Base-by-base conservation (phyloP, 2,888 invertebrate genomes). In the Agriopis leucophaearia region DNA sequence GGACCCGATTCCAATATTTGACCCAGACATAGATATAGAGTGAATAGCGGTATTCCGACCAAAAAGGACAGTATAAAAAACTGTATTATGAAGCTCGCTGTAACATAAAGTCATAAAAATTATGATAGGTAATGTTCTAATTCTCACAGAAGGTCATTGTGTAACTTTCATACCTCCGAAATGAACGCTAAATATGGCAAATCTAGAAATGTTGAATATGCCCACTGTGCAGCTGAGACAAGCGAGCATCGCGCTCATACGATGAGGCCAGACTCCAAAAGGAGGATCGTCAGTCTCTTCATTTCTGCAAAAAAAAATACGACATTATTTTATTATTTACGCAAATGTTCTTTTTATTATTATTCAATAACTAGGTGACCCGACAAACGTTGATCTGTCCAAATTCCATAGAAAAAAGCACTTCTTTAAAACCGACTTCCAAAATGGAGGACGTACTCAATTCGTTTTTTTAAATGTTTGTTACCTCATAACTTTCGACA, bases 71-170 rank as follows among this genome's bases (percentile, higher is more conserved):
- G 94, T 79, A 98, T 94, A 76, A 97, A 94, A 92, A 98, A 98
- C 93, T 98, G 98, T 81, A 98, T 94, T 80, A 98, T 96, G 90
- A 98, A 98, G 90, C 96, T 96, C 68, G 96, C 97, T 96, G 94
- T 51, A 95, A 95, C 78, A 76, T 76, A 76, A 77, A 71, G 71
- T 55, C 16, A 18, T 55, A 13, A 42, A 18, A 18, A 36, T 51
- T 51, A 35, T 51, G 51, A 67, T 59, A 74, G 58, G 56, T 70
- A 74, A 69, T 73, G 69, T 59, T 56, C 62, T 27, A 51, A 54
- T 58, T 62, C 60, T 50, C 62, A 54, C 56, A 38, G 13, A 51
- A 61, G 63, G 60, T 69, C 52, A 65, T 65, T 64, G 90, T 55
- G 65, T 63, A 70, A 70, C 47, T 61, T 61, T 57, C 59, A 52